Conservation (phyloP, 2,797 vertebrate species). For the Sciaenops ocellatus region DNA sequence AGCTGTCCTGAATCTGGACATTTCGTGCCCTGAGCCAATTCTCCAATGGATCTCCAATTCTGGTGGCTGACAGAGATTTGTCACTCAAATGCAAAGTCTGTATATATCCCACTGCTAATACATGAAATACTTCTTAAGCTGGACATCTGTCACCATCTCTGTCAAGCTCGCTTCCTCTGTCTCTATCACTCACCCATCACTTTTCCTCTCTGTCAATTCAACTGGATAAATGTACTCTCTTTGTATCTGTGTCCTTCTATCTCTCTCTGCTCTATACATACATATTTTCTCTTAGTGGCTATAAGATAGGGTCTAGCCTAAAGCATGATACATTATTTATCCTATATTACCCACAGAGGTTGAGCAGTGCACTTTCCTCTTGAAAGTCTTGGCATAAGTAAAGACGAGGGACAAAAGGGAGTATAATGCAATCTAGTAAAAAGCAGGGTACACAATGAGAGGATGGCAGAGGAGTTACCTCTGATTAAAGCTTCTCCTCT, state of each 20-base stretch:
- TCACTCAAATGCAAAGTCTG: constrained; percentile 45
- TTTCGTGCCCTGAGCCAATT: constrained; percentile 15
- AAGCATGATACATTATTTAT: constrained; percentile 58
- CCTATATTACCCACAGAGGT: constrained; percentile 40
- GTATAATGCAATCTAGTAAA: constrained; percentile 41
- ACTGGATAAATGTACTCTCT: constrained; percentile 27
- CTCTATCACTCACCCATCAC: constrained; percentile 28
- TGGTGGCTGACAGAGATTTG: constrained; percentile 57
- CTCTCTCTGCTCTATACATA: constrained; percentile 13
- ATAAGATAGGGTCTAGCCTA: constrained; percentile 16
- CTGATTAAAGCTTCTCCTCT: constrained; percentile 36
- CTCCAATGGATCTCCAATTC: constrained; percentile 23
- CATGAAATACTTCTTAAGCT: constrained; percentile 22
- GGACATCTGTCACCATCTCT: constrained; percentile 59
- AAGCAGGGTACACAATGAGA: constrained; percentile 47
- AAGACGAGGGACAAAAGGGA: constrained; percentile 32
- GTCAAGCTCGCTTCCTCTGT: constrained; percentile 1
- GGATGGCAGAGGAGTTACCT: constrained; percentile 13
- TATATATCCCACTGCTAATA: constrained; percentile 34
- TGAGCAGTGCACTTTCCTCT: constrained; percentile 1
- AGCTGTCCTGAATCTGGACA: constrained; percentile 6
- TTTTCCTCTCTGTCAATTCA: constrained; percentile 32
- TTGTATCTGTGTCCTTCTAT: constrained; percentile 22
- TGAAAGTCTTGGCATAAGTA: constrained; percentile 35
- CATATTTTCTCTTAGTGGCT: constrained; percentile 3